Percentiles rank a stretch among this genome's conserved stretches.
Evolutionary conservation across 2,888 invertebrate genomes (phyloP).

Genomic region (Dryobota labecula): DNA sequence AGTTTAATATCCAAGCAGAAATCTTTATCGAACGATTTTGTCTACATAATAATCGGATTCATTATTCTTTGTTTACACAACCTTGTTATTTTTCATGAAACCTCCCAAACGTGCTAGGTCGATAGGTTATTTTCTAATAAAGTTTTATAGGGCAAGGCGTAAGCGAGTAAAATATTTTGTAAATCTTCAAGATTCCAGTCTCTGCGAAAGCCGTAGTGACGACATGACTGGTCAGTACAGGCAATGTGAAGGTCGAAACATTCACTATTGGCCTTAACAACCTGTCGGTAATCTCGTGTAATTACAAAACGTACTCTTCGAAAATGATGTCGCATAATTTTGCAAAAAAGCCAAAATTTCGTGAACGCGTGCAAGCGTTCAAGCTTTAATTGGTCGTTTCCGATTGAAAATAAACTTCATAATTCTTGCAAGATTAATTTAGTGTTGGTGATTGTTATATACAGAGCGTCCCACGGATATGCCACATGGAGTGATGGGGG

Average conservation of each 20-base stretch:
- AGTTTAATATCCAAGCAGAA: conserved; percentile 27
- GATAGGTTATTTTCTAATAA: conserved; percentile 73
- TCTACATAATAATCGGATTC: conserved; percentile 35
- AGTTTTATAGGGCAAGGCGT: conserved; percentile 55
- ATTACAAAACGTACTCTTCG: conserved; percentile 59
- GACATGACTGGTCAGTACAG: conserved; percentile 73
- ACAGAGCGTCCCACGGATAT: too few species aligned
- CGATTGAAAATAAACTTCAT: conserved; percentile 39
- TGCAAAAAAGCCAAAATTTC: conserved; percentile 26
- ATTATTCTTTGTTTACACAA: conserved; percentile 44
- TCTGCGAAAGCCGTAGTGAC: conserved; percentile 77
- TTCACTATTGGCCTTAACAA: conserved; percentile 79
- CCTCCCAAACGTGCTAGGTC: conserved; percentile 46
- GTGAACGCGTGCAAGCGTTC: conserved; percentile 22
- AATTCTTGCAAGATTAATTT: conserved; percentile 23
- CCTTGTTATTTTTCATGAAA: conserved; percentile 55
- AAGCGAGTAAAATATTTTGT: conserved; percentile 61
- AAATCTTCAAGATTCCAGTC: conserved; percentile 57
- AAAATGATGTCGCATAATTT: conserved; percentile 53
- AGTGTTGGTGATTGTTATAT: conserved; percentile 17
- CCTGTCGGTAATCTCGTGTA: conserved; percentile 61
- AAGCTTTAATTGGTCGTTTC: conserved; percentile 49
- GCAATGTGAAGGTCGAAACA: conserved; percentile 86
- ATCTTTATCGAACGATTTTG: conserved; percentile 27
- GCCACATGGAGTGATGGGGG: too few species aligned